Percentiles rank a stretch among this genome's conserved stretches.
Evolutionary conservation across 2,797 vertebrate species (phyloP).

Genomic region (Merluccius polli): DNA sequence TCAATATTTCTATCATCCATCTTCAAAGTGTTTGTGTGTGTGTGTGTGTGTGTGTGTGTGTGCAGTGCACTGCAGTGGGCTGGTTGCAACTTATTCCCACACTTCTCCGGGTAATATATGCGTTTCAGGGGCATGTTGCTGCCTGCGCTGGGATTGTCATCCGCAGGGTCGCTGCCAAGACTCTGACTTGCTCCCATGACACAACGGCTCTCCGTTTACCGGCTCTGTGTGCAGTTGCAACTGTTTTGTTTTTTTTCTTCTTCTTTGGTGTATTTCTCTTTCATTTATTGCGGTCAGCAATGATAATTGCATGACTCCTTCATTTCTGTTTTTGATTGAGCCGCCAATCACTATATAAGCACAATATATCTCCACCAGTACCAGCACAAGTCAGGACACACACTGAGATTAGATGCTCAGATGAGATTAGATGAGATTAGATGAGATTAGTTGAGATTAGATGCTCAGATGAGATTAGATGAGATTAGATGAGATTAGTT

Average conservation of each 20-base stretch:
- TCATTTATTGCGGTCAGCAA: background rate
- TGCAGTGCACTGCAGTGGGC: slow-evolving; percentile 1
- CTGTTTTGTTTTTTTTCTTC: background rate
- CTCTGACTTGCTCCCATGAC: slow-evolving; percentile 29
- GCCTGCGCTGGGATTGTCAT: slow-evolving; percentile 47
- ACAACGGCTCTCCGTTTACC: slow-evolving; percentile 26
- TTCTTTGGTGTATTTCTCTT: background rate
- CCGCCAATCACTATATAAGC: background rate
- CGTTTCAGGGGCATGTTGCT: slow-evolving; percentile 46
- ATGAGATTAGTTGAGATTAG: too few relatives aligned
- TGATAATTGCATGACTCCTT: background rate
- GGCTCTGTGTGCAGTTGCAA: background rate
- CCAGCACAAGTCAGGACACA: too few relatives aligned
- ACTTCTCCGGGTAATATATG: slow-evolving; percentile 53
- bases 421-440: too few relatives aligned
- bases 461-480: too few relatives aligned
- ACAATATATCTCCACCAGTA: too few relatives aligned
- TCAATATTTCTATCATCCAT: background rate
- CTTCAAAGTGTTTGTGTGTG: slow-evolving; percentile 3
- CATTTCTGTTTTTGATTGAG: background rate
- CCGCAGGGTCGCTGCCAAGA: slow-evolving; percentile 39
- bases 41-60: slow-evolving; percentile 8
- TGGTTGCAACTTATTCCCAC: slow-evolving; percentile 51
- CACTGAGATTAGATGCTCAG: too few relatives aligned
- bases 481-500: too few relatives aligned